These are phyloP conservation scores for Drosophila ochracea DNA, from an alignment of 2,888 invertebrate genomes.

Conservation along the genomic window DNA sequence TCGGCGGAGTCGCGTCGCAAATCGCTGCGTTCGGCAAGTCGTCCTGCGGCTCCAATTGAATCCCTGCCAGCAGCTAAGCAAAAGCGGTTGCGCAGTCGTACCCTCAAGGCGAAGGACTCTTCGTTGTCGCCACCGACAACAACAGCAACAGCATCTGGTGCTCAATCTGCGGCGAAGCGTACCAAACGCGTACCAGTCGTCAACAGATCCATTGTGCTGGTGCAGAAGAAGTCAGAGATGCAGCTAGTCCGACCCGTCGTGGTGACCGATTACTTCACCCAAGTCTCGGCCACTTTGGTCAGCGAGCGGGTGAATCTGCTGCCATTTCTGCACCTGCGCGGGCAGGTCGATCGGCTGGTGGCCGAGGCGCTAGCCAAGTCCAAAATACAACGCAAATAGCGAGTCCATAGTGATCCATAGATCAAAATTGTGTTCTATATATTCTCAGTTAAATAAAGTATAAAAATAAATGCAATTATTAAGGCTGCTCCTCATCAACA, in stretches of 20 bases:
- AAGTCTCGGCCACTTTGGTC: conserved; percentile 43
- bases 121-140: neutral
- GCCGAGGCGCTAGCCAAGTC: conserved; percentile 13
- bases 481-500: neutral
- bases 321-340: conserved; percentile 34
- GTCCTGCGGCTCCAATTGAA: neutral
- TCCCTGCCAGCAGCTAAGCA: neutral
- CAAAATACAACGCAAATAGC: neutral
- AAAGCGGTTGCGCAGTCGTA: neutral
- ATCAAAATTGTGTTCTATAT: neutral
- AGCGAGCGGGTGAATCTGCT: conserved; percentile 15
- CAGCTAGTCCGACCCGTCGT: conserved; percentile 36
- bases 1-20: neutral
- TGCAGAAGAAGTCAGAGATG: neutral
- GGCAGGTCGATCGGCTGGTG: conserved; percentile 37
- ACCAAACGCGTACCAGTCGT: neutral
- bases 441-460: neutral
- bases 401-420: neutral
- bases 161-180: conserved; percentile 17
- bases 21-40: conserved; percentile 22
- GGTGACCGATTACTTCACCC: conserved; percentile 45
- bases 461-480: neutral
- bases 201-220: neutral
- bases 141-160: neutral
- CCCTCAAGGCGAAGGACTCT: neutral